Evolutionary conservation across 1,140 invertebrate genomes (phyloP).

Genomic region (Monochamus saltuarius): DNA sequence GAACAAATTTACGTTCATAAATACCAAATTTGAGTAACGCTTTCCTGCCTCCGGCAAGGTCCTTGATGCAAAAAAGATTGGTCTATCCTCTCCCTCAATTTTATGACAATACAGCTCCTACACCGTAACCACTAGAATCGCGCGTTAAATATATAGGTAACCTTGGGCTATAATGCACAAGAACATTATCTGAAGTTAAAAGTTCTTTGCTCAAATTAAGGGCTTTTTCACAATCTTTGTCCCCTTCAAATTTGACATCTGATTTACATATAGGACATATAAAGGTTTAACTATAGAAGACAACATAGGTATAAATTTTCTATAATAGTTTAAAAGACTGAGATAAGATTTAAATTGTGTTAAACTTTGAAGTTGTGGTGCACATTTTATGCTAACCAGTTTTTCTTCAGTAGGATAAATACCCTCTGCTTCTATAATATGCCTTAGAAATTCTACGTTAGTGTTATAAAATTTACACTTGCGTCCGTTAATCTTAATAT

Average conservation of each 20-base stretch:
- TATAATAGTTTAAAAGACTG: slow-evolving; percentile 1
- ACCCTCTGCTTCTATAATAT: slow-evolving; percentile 1
- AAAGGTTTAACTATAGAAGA: not conserved
- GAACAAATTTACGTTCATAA: slow-evolving; percentile 25
- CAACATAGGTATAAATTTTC: slow-evolving; percentile 10
- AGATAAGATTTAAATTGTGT: slow-evolving; percentile 7
- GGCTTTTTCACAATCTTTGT: slow-evolving; percentile 1
- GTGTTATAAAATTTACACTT: slow-evolving; percentile 20
- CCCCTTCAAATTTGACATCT: no score
- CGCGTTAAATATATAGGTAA: slow-evolving; percentile 32
- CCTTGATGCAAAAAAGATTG: not conserved
- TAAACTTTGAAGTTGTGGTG: not conserved
- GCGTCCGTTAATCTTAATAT: slow-evolving; percentile 14
- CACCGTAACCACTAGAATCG: not conserved
- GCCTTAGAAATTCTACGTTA: slow-evolving; percentile 3
- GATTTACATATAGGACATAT: no score
- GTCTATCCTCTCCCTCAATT: not conserved
- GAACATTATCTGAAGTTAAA: slow-evolving; percentile 15
- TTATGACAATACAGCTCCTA: slow-evolving; percentile 1
- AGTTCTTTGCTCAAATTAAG: slow-evolving; percentile 44
- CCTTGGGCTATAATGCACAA: slow-evolving; percentile 42
- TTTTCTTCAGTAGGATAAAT: slow-evolving; percentile 9
- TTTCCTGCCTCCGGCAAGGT: not conserved
- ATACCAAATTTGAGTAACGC: slow-evolving; percentile 26
- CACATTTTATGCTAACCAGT: not conserved